Percentiles rank a stretch among this genome's conserved stretches.
These are phyloP conservation scores for Hemiprocne comata DNA, from an alignment of 2,113 vertebrate genomes.

Conservation along the genomic window DNA sequence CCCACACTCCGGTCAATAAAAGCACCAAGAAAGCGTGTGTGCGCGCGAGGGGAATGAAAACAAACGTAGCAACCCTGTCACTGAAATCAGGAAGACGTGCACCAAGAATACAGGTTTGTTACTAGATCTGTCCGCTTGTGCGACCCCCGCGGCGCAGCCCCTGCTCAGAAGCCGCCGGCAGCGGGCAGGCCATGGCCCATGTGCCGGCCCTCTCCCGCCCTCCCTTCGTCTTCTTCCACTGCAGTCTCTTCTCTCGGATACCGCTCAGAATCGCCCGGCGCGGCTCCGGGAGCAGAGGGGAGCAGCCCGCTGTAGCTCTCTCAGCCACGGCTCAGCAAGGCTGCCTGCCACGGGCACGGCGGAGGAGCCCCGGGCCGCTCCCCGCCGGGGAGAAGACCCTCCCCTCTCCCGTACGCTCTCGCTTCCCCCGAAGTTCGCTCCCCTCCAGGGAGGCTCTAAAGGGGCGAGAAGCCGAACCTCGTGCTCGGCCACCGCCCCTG, in stretches of 20 bases:
- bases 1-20: rapidly evolving
- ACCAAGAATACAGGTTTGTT: not conserved
- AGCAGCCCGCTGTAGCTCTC: rapidly evolving
- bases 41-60: rapidly evolving
- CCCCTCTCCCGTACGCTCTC: no score
- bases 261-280: no score
- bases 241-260: rapidly evolving
- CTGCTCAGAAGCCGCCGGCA: not conserved
- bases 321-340: not conserved
- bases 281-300: no score
- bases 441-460: not conserved
- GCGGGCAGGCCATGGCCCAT: not conserved
- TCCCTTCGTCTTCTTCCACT: not conserved
- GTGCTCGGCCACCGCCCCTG: no score
- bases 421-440: no score
- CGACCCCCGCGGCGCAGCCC: not conserved
- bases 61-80: rapidly evolving
- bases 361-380: not conserved
- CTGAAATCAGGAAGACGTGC: not conserved
- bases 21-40: rapidly evolving
- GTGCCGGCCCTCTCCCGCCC: no score
- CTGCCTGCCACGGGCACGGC: not conserved
- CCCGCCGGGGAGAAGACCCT: not conserved
- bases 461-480: not conserved
- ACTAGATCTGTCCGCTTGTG: rapidly evolving